Percentiles rank a stretch among this genome's conserved stretches.
Evolutionary conservation across 2,888 invertebrate genomes (phyloP).

Genomic region (Parnassius smintheus): DNA sequence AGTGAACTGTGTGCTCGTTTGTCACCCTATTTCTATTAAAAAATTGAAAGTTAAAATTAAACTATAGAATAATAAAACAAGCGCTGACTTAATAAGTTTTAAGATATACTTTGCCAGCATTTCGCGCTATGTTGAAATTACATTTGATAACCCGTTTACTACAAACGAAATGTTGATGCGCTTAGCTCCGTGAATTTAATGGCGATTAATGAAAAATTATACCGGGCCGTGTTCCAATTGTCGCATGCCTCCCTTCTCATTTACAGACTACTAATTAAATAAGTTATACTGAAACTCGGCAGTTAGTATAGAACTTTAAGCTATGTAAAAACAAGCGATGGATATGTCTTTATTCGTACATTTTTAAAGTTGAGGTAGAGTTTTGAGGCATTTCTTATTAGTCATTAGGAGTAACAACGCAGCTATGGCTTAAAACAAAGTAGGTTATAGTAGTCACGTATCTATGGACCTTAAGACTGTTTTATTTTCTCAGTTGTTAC

Average conservation of each 20-base stretch:
- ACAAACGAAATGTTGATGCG: constrained; percentile 36
- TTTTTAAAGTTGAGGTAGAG: too few relatives aligned
- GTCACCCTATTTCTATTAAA: too few relatives aligned
- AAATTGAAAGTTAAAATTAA: too few relatives aligned
- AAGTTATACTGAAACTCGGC: background rate
- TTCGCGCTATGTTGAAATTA: background rate
- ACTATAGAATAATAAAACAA: too few relatives aligned
- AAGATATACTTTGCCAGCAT: constrained; percentile 2
- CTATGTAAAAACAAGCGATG: background rate
- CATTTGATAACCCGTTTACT: background rate
- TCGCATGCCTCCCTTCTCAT: background rate
- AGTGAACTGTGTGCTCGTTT: too few relatives aligned
- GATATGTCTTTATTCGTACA: too few relatives aligned
- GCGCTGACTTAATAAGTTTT: constrained; percentile 1
- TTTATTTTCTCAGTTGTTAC: too few relatives aligned
- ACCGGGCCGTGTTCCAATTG: background rate
- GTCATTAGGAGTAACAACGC: too few relatives aligned
- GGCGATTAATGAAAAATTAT: constrained; percentile 46
- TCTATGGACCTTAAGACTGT: too few relatives aligned
- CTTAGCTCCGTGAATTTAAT: constrained; percentile 43
- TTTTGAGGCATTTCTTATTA: too few relatives aligned
- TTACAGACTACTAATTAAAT: background rate
- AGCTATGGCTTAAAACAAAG: too few relatives aligned
- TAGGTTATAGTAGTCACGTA: too few relatives aligned
- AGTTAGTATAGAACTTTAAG: background rate